Percentiles rank a stretch among this genome's conserved stretches.
Conservation (phyloP, 2,888 invertebrate species). For the Tillus elongatus region DNA sequence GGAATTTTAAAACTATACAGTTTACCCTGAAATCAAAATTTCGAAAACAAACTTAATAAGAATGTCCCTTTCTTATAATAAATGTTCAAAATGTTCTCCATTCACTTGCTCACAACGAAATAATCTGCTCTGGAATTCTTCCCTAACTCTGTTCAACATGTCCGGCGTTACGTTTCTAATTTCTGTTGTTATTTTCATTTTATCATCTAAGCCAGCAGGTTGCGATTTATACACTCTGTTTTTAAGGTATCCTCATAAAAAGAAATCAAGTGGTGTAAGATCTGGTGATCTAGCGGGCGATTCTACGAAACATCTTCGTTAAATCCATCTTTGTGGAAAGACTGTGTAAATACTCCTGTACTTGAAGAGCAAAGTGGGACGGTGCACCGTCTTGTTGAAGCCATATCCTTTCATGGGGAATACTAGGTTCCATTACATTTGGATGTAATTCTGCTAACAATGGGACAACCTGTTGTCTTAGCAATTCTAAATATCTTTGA, state of each 20-base stretch:
- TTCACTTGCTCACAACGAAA: too few species aligned
- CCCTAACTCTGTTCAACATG: too few species aligned
- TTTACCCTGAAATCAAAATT: too few species aligned
- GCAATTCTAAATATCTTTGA: not conserved
- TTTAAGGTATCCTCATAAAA: slow-evolving; percentile 3
- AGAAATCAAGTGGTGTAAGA: not conserved
- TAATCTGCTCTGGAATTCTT: too few species aligned
- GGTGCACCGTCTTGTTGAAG: slow-evolving; percentile 2
- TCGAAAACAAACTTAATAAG: too few species aligned
- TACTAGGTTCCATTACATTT: not conserved
- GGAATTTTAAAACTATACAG: too few species aligned
- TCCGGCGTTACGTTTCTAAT: too few species aligned
- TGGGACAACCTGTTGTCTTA: slow-evolving; percentile 2
- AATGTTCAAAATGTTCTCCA: too few species aligned
- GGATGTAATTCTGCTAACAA: slow-evolving; percentile 3
- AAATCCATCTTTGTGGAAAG: slow-evolving; percentile 2
- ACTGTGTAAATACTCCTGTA: slow-evolving; percentile 3
- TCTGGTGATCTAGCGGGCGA: not conserved
- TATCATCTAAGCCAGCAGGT: too few species aligned
- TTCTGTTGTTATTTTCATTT: too few species aligned
- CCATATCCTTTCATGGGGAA: slow-evolving; percentile 2
- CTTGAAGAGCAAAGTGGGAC: slow-evolving; percentile 1
- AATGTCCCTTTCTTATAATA: too few species aligned
- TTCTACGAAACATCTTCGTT: not conserved
- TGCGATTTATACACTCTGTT: too few species aligned